Evolutionary conservation across 2,888 invertebrate genomes (phyloP).

Genomic region (Tuberolachnus salignus): DNA sequence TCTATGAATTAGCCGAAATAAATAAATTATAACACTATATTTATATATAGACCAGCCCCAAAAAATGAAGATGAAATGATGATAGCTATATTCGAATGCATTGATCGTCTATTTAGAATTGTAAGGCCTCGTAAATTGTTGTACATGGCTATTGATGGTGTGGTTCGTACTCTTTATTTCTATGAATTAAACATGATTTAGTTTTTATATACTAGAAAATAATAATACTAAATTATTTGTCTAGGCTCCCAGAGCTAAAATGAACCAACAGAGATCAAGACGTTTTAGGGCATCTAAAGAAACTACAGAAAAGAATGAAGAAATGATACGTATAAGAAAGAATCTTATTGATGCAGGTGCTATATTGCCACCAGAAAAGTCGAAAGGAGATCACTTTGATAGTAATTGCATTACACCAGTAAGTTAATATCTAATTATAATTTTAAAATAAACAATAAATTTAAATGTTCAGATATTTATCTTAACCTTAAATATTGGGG

Average conservation of each 20-base stretch:
- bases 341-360: conserved; percentile 70
- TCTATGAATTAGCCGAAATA: not conserved
- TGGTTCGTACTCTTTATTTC: conserved; percentile 68
- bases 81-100: conserved; percentile 98
- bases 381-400: conserved; percentile 93
- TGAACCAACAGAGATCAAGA: conserved; percentile 98
- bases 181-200: not conserved
- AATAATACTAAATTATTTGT: not conserved
- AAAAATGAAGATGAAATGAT: conserved; percentile 99
- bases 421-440: not conserved
- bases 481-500: too few relatives aligned
- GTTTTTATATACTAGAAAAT: not conserved
- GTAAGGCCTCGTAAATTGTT: conserved; percentile 89
- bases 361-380: conserved; percentile 82
- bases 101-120: conserved; percentile 85
- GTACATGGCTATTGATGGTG: conserved; percentile 99
- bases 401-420: conserved; percentile 97
- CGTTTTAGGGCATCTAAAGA: conserved; percentile 94
- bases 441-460: too few relatives aligned
- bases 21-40: not conserved
- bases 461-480: too few relatives aligned
- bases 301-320: conserved; percentile 82
- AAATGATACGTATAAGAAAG: conserved; percentile 77
- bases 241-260: conserved; percentile 92
- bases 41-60: conserved; percentile 65